Percentiles rank a stretch among this genome's conserved stretches.
phyloP scores from a whole-genome alignment of 2,888 invertebrate genomes.

The Agriopis aurantiaria region DNA sequence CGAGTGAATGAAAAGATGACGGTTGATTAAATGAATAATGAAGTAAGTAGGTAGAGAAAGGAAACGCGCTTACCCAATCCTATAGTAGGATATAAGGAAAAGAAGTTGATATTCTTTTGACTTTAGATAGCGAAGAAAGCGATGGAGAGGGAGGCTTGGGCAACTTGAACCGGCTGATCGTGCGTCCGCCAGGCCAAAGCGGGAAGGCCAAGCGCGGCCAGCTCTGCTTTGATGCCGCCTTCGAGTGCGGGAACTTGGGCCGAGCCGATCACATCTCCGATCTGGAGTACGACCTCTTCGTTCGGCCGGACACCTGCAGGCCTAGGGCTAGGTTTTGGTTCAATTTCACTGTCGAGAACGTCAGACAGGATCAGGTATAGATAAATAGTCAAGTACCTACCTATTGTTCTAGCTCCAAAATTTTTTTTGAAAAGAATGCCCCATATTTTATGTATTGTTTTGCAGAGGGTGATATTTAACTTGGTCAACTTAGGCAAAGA shows the following conservation, averaged over 20 bases:
- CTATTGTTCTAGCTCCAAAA: too few relatives aligned
- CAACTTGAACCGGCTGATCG: constrained; percentile 95
- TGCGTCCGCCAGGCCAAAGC: constrained; percentile 96
- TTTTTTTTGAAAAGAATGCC: too few relatives aligned
- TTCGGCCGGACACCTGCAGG: constrained; percentile 98
- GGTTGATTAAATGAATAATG: too few relatives aligned
- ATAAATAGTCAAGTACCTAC: too few relatives aligned
- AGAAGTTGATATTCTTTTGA: constrained; percentile 1
- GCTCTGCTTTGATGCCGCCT: constrained; percentile 98
- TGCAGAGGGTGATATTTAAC: constrained; percentile 97
- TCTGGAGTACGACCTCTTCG: constrained; percentile 97
- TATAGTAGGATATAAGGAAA: background rate
- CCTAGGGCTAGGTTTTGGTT: constrained; percentile 98
- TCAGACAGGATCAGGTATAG: constrained; percentile 93
- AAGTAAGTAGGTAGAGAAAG: too few relatives aligned
- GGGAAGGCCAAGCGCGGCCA: constrained; percentile 98
- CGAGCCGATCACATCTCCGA: constrained; percentile 97
- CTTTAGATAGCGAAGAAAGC: constrained; percentile 94
- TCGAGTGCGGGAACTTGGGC: constrained; percentile 98
- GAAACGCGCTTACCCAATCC: too few relatives aligned
- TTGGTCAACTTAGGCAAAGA: constrained; percentile 98
- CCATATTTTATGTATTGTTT: background rate
- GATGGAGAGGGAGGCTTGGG: constrained; percentile 97
- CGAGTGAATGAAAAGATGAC: too few relatives aligned
- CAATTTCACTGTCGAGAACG: constrained; percentile 99